phyloP scores from a whole-genome alignment of 2,113 vertebrate species.

The Gymnocephalus cernua region DNA sequence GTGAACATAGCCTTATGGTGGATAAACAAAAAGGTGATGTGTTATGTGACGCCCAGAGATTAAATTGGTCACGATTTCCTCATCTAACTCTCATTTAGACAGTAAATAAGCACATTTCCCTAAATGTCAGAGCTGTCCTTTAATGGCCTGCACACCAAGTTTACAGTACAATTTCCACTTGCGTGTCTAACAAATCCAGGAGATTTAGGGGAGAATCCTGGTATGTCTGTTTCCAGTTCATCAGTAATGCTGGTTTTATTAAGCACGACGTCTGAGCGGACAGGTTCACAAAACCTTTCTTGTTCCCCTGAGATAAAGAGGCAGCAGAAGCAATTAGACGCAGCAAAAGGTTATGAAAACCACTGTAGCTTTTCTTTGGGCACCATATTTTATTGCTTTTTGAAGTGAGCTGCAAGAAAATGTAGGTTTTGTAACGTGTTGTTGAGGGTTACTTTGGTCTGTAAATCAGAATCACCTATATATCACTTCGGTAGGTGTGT shows the following conservation, averaged over 20 bases:
- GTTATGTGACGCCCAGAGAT: neutral
- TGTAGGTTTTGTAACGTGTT: neutral
- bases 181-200: slow-evolving; percentile 36
- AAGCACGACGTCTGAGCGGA: slow-evolving; percentile 1
- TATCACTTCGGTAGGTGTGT: too few relatives aligned
- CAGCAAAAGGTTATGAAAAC: neutral
- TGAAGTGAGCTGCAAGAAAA: neutral
- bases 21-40: too few relatives aligned
- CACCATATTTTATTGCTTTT: neutral
- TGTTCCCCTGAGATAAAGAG: neutral
- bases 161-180: slow-evolving; percentile 13
- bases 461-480: too few relatives aligned
- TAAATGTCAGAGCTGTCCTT: neutral
- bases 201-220: slow-evolving; percentile 16
- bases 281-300: neutral
- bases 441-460: neutral
- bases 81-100: neutral
- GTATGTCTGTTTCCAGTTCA: slow-evolving; percentile 31
- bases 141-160: neutral
- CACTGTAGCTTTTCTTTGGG: neutral
- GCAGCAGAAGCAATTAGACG: neutral
- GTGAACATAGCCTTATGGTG: too few relatives aligned
- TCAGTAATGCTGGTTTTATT: slow-evolving; percentile 40
- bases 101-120: neutral
- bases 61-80: neutral